A percentile compares a stretch with the other conserved stretches of the same genome.
Conservation (phyloP, 2,888 invertebrate genomes). For the Himalopsyche japonica region DNA sequence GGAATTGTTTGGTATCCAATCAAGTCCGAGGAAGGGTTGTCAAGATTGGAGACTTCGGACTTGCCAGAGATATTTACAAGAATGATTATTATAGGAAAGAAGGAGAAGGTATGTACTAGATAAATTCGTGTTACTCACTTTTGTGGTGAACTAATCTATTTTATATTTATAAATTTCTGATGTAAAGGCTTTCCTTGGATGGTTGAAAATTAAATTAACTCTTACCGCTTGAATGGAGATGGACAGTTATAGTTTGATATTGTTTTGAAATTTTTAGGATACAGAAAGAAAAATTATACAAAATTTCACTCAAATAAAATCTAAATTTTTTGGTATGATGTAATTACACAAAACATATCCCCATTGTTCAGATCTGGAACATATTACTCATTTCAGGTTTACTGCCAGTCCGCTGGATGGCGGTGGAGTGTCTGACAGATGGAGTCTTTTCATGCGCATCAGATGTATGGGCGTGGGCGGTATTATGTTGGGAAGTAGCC, state of each 20-base stretch:
- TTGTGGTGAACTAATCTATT: no score
- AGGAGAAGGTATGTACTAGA: constrained; percentile 63
- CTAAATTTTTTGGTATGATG: no score
- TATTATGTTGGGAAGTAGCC: constrained; percentile 95
- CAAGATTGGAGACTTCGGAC: constrained; percentile 97
- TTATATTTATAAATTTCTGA: no score
- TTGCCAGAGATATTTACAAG: constrained; percentile 95
- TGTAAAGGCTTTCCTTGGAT: no score
- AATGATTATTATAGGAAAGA: constrained; percentile 97
- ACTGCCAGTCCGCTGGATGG: constrained; percentile 97
- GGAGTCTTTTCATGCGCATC: constrained; percentile 96
- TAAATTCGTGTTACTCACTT: no score
- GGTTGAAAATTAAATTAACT: no score
- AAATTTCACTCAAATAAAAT: no score
- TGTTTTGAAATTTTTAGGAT: no score
- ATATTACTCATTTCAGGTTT: constrained; percentile 62
- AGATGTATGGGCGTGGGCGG: constrained; percentile 95
- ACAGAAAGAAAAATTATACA: no score
- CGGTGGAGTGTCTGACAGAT: constrained; percentile 93
- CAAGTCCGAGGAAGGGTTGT: constrained; percentile 75
- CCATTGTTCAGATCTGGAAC: neutral
- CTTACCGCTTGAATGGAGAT: no score
- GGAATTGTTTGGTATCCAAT: constrained; percentile 91
- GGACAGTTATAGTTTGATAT: no score
- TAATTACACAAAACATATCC: no score